Percentiles rank a stretch among this genome's conserved stretches.
Conservation (phyloP, 30 jellyfish, hydroid and myxozoan genomes). For the Cassiopea xamachana region DNA sequence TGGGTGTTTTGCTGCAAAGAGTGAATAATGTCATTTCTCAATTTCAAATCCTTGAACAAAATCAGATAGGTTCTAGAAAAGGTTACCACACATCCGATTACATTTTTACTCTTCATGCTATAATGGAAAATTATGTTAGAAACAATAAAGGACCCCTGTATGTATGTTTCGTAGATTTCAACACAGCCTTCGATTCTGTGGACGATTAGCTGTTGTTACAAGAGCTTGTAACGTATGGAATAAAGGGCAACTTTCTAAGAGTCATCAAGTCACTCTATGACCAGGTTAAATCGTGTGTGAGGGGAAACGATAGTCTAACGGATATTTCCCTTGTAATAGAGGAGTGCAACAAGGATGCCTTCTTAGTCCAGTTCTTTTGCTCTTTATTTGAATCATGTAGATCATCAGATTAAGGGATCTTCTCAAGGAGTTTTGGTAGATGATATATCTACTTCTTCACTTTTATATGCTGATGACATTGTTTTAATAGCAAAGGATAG, state of each 20-base stretch:
- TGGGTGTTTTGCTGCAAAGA: slow-evolving; percentile 44
- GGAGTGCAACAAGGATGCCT: slow-evolving; percentile 64
- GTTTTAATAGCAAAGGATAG: slow-evolving; percentile 24
- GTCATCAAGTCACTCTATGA: slow-evolving; percentile 49
- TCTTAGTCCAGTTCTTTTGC: slow-evolving; percentile 57
- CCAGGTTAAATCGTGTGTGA: slow-evolving; percentile 39
- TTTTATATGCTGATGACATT: slow-evolving; percentile 41
- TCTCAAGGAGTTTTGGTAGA: slow-evolving; percentile 30
- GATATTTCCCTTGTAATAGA: slow-evolving; percentile 36
- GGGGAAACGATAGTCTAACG: slow-evolving; percentile 47
- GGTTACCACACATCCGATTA: slow-evolving; percentile 48
- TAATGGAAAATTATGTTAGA: slow-evolving; percentile 24
- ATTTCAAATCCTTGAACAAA: slow-evolving; percentile 34
- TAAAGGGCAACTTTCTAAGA: slow-evolving; percentile 42
- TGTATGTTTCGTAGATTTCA: slow-evolving; percentile 28
- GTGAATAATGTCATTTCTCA: slow-evolving; percentile 14
- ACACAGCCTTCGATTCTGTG: slow-evolving; percentile 45
- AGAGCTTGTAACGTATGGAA: slow-evolving; percentile 36
- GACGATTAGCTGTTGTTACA: slow-evolving; percentile 43
- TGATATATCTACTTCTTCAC: not conserved
- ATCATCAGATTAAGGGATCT: slow-evolving; percentile 12
- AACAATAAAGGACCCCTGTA: slow-evolving; percentile 53
- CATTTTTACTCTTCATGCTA: slow-evolving; percentile 30
- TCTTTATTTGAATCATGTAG: slow-evolving; percentile 50
- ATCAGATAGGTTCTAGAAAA: slow-evolving; percentile 52